Base-by-base conservation (phyloP, 2,113 vertebrate species). In the Rhabdornis inornatus region DNA sequence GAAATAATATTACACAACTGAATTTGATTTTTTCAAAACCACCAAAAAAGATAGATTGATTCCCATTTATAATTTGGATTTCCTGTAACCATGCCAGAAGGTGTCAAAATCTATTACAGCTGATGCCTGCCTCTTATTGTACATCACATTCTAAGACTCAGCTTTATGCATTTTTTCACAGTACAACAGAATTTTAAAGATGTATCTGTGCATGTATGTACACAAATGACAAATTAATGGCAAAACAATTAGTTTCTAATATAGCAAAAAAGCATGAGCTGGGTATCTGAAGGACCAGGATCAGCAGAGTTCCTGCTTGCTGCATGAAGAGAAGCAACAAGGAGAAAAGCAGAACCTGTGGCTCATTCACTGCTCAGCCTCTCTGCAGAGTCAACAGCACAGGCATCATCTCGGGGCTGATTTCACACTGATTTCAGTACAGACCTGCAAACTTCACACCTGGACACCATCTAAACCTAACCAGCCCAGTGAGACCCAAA, bases 1-100 rank as follows among this genome's bases (percentile, higher is more conserved):
- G 92, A 96, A 97, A 71, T 93, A 94, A 95, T 82, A 52, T 66
- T 83, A 87, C 30, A 56, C 44, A 68, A 75, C 7, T 75, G 45
- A 74, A 93, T 87, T 66, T 74, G 33, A 89, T 80, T 86, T 44
- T 83, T 88, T 90, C 83, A 88, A 72, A 94, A 39, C 30, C 50
- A 47, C 45, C 68, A 37, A 45, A 83, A 93, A 44, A 76, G 28
- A 78, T 1, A 91, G 66, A 88, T 37, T 63, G 82, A 90, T 59
- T 86, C 86, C 50, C 64, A 55, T 87, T 66, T 81, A 44, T 78
- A 59, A 89, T 83, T 39, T 90, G 49, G 30, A 89, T 88, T 89
- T 94, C 64, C 59, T 63, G 72, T 89, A 93, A 77, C 64, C 64
- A 31, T 47, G 56, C 11, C 76, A 90, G 18, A 85, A 61, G n/a